Base-by-base conservation (phyloP, 2,113 vertebrate genomes). In the Hydrochoerus hydrochaeris region DNA sequence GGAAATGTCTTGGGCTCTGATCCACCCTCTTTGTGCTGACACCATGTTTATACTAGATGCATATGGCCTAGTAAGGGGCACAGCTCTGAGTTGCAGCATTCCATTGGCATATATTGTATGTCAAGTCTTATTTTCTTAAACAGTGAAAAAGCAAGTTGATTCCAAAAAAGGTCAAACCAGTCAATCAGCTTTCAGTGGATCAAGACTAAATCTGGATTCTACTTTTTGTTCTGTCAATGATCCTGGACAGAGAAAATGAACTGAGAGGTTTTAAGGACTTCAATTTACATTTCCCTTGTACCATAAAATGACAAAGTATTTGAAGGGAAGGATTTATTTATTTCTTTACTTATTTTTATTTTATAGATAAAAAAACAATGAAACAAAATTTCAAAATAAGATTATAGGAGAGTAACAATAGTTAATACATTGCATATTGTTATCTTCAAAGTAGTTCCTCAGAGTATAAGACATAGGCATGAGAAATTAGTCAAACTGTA, bases 51-150 rank as follows among this genome's bases (percentile, higher is more conserved):
- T 11, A 52, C 12, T 8, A 46, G 86, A 22, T 44, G 12, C 69
- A 13, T 52, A 30, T 0, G 1, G n/a, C 0, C 46, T 7, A 8
- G 24, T 26, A 12, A n/a, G 16, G 46, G 44, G 10, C 30, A 24
- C 4, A 10, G 19, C 30, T 17, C 49, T 17, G 7, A 17, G 4
- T 20, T 44, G 46, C 7, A 5, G 19, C 7, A 3, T 30, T 85
- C 58, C 88, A 26, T 35, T 46, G 35, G 14, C 30, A 35, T 52
- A 60, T 75, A 85, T 75, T 85, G 90, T n/a, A 75, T 38, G 58
- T 95, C 11, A 57, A 44, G 67, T 69, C 26, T 78, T 95, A 93
- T 75, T 92, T 96, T 94, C 52, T 83, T 46, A 95, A 95, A 90
- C 20, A 54, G 17, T 80, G 1, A 82, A 83, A 81, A 92, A 58